These are phyloP conservation scores for Liodrosophila aerea DNA, from an alignment of 2,888 invertebrate genomes.

Conservation along the genomic window DNA sequence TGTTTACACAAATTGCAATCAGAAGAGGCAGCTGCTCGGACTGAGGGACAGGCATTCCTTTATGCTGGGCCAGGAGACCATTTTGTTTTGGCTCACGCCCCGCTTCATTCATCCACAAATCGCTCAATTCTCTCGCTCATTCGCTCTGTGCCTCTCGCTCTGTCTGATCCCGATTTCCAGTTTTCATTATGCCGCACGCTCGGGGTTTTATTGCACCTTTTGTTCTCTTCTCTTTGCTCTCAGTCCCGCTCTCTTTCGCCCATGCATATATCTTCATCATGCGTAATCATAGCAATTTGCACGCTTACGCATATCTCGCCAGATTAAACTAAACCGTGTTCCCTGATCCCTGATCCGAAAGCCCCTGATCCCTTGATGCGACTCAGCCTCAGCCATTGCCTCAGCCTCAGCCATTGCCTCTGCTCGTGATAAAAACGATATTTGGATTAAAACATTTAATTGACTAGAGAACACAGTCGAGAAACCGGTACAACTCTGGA, in stretches of 20 bases:
- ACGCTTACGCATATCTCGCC: conserved; percentile 77
- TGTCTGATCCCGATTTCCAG: conserved; percentile 36
- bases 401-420: conserved; percentile 25
- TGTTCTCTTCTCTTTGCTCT: conserved; percentile 41
- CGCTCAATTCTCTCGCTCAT: conserved; percentile 3
- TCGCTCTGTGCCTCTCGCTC: conserved; percentile 6
- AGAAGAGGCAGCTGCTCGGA: conserved; percentile 50
- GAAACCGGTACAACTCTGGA: conserved; percentile 56
- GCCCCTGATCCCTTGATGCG: conserved; percentile 30
- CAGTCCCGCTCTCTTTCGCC: conserved; percentile 4
- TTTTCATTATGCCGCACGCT: conserved; percentile 31
- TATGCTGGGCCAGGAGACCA: conserved; percentile 45
- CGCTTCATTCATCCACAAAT: conserved; percentile 55
- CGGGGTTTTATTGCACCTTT: conserved; percentile 76
- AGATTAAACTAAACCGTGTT: conserved; percentile 79
- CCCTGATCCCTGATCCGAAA: conserved; percentile 65
- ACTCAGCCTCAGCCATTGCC: conserved; percentile 24
- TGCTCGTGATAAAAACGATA: conserved; percentile 53
- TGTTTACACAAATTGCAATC: conserved; percentile 40
- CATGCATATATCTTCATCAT: conserved; percentile 28
- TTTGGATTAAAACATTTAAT: conserved; percentile 75
- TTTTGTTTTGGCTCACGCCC: conserved; percentile 70
- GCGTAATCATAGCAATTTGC: conserved; percentile 74
- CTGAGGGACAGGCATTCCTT: conserved; percentile 6
- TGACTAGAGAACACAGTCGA: too few species aligned